Base-by-base conservation (phyloP, 2,797 vertebrate genomes). In the Amblyopsis hoosieri region DNA sequence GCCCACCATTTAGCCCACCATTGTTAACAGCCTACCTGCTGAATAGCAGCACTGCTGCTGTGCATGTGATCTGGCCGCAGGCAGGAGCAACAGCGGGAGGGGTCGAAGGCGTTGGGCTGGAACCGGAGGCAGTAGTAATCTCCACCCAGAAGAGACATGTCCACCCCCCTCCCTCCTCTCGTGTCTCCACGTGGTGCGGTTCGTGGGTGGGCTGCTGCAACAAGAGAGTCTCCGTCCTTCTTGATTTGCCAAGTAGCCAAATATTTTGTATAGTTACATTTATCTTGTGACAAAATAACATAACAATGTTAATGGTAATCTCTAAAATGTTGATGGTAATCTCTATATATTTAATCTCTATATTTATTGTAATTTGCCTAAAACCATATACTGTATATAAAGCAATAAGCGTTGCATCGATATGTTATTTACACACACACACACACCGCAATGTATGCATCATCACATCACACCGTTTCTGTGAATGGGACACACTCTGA, bases 41-140 rank as follows among this genome's bases (percentile, higher is more conserved):
- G 71, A 14, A 37, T 65, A 62, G 37, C 57, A 42, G 57, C 50
- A 49, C 52, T 6, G 37, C 12, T 17, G 60, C 45, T 71, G 76
- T 90, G 87, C 89, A 89, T 90, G 7, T 87, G 84, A 78, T 64
- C 74, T 0, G 87, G 90, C 47, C 81, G 53, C 61, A 91, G 75
- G 67, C 90, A 90, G 47, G 74, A 50, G 54, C 84, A 54, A 57
- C 90, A 91, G 51, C 83, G 85, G 42, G 84, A 83, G 0, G 81
- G 79, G 81, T 91, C 88, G 75, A 89, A 90, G 73, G 82, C 64
- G 83, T 90, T 89, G 67, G 87, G 74, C 62, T 74, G 83, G 72
- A 90, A 91, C 64, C 55, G 60, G 7, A 2, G 17, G 69, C 89
- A 90, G 70, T 89, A 89, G 54, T 13, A 61, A 72, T 89, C 81